Evolutionary conservation across 2,797 vertebrate genomes (phyloP), one percentile per base, ranked within the genome.

Genomic region (Lepus oiostolus): DNA sequence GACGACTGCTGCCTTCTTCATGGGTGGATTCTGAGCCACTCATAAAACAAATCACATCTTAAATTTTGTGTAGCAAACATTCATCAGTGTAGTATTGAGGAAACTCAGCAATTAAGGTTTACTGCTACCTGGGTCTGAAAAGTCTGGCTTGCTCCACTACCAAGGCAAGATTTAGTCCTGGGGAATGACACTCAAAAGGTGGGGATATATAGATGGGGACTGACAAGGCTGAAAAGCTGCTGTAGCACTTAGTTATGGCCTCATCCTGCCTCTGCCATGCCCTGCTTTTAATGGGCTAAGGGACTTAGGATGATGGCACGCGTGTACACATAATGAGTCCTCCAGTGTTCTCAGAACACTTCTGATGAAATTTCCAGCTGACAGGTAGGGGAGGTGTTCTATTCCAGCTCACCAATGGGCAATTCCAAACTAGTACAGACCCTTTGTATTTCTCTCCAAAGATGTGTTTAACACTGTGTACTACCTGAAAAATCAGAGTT

Each of bases 281-380:
- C 75, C 88, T 90, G 24, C 60, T 62, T 47, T 28, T n/a, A 86
- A 75, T 4, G 42, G 17, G 10, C 24, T 72, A 84, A 79, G 24
- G 38, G 13, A 21, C 16, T 42, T 54, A 65, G 12, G 16, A 12
- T 19, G 19, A 68, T 60, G 47, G n/a, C n/a, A 7, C 50, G 65
- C 19, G 52, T 22, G 10, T 58, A 80, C n/a, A 17, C 5, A 58
- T 30, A 58, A 6, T 19, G 80, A 17, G 30, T 8, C 52, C 38
- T 83, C 47, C 92, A 58, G 65, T n/a, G 52, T 9, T 92, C 58
- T 89, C 62, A 72, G 72, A 52, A 85, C 16, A 32, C 22, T 94
- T 85, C 11, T 38, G 24, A 79, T 83, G 60, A 54, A 5, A 35
- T 85, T 76, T 88, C 30, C 88, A 74, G 30, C 68, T 58, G 85